Conservation (phyloP, 2,797 vertebrate genomes). For the Eidolon dupreanum region DNA sequence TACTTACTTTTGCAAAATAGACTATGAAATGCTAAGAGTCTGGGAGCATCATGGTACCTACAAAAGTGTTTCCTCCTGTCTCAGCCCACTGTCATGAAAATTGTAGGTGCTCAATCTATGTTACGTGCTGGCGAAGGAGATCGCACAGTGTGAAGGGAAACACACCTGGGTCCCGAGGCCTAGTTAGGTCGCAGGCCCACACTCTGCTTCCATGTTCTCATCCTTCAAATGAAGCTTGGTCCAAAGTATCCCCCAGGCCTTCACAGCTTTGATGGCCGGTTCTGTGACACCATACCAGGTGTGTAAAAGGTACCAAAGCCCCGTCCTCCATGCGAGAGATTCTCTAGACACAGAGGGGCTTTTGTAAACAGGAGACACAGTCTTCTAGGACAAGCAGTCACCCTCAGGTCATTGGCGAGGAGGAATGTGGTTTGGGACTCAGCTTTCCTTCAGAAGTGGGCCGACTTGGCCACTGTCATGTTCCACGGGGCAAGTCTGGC, state of each 20-base stretch:
- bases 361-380: accelerated
- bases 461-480: neutral
- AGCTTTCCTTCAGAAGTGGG: neutral
- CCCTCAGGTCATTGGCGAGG: neutral
- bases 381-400: accelerated
- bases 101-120: neutral
- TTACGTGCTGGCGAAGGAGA: neutral
- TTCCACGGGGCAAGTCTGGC: neutral
- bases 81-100: neutral
- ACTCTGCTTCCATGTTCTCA: neutral
- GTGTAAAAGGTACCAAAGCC: neutral
- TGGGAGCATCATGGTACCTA: neutral
- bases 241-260: neutral
- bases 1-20: neutral
- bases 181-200: neutral
- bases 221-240: neutral
- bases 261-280: neutral
- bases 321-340: neutral
- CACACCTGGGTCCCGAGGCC: neutral
- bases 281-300: neutral
- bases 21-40: neutral
- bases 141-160: no score
- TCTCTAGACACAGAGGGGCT: neutral
- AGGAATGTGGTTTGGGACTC: neutral
- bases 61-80: neutral